A percentile compares a stretch with the other conserved stretches of the same genome.
Evolutionary conservation across 2,888 invertebrate species (phyloP).

Genomic region (Phoenoteleia sp.): DNA sequence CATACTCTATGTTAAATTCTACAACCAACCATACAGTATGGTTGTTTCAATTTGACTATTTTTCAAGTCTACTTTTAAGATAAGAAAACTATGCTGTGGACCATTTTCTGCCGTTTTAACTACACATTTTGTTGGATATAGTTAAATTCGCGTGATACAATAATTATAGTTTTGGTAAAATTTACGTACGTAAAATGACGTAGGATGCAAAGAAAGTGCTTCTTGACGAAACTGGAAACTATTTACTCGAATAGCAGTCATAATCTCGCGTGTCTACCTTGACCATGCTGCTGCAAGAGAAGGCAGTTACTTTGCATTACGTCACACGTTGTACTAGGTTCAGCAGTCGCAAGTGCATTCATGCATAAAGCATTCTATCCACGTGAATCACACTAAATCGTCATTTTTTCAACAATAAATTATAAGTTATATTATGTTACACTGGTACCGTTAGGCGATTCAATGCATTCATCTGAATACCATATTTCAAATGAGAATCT

Average conservation of each 20-base stretch:
- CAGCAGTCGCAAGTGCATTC: conserved; percentile 73
- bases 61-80: no score
- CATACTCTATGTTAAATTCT: no score
- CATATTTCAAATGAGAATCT: conserved; percentile 38
- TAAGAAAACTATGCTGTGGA: no score
- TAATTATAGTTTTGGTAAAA: no score
- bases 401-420: conserved; percentile 50
- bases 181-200: no score
- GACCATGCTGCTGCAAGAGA: conserved; percentile 67
- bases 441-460: conserved; percentile 37
- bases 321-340: conserved; percentile 70
- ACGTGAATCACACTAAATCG: conserved; percentile 66
- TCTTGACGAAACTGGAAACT: conserved; percentile 41
- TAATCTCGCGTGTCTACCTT: conserved; percentile 73
- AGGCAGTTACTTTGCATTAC: conserved; percentile 70
- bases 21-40: no score
- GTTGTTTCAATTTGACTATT: no score
- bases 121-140: no score
- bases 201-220: no score
- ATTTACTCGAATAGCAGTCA: conserved; percentile 57
- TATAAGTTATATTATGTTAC: conserved; percentile 41
- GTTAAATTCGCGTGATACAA: no score
- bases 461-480: conserved; percentile 31
- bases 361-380: conserved; percentile 68
- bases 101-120: no score